These are phyloP conservation scores for Magallana angulata DNA, from an alignment of 1,140 invertebrate genomes.

Conservation along the genomic window DNA sequence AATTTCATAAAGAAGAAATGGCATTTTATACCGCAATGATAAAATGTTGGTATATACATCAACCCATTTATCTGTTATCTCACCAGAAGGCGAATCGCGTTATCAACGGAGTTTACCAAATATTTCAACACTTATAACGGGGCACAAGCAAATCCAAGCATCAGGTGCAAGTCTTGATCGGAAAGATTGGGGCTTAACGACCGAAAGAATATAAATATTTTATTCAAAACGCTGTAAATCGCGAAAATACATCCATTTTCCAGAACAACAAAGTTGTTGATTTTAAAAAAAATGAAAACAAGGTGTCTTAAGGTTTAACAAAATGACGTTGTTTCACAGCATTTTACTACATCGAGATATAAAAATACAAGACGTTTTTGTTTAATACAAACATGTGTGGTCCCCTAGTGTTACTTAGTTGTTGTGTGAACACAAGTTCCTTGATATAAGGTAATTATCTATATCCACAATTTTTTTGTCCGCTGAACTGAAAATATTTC, in stretches of 20 bases:
- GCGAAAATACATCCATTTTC: background rate
- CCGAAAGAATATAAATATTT: conserved; percentile 11
- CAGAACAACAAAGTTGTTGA: conserved; percentile 3
- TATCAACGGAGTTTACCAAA: conserved; percentile 22
- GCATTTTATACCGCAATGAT: conserved; percentile 23
- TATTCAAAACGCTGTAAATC: conserved; percentile 18
- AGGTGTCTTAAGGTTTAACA: background rate
- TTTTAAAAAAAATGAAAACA: background rate
- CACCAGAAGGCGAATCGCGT: background rate
- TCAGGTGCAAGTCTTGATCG: background rate
- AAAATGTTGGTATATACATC: background rate
- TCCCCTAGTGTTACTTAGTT: no score
- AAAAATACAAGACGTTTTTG: no score
- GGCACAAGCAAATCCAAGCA: background rate
- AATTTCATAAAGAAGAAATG: conserved; percentile 8
- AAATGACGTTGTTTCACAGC: background rate
- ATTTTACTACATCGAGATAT: background rate
- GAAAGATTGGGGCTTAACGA: background rate
- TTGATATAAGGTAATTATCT: no score
- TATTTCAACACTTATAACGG: conserved; percentile 27
- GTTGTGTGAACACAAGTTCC: no score
- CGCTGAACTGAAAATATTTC: no score
- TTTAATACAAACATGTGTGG: no score
- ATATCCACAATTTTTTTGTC: no score
- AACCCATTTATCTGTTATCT: conserved; percentile 16